phyloP scores from a whole-genome alignment of 2,888 invertebrate genomes.

The Philopedon plagiatum region DNA sequence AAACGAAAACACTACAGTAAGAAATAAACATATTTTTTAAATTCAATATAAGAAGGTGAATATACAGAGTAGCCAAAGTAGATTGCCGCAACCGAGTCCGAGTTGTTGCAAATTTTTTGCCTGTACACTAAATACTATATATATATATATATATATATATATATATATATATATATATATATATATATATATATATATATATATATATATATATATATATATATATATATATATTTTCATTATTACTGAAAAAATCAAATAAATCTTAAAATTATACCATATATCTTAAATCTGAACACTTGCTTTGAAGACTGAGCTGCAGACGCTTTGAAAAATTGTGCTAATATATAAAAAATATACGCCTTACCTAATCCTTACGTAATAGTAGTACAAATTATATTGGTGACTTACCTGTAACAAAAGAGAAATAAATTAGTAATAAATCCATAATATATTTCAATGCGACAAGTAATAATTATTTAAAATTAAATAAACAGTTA shows the following conservation, averaged over 20 bases:
- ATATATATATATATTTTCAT: background rate
- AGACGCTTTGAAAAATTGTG: conserved; percentile 32
- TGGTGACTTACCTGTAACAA: conserved; percentile 42
- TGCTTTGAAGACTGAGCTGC: conserved; percentile 1
- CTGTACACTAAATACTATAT: too few species aligned
- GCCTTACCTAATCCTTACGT: conserved; percentile 6
- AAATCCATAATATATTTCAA: too few species aligned
- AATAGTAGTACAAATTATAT: background rate
- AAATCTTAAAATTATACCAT: background rate
- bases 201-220: background rate
- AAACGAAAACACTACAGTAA: too few species aligned
- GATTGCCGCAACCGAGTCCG: too few species aligned
- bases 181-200: background rate
- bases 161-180: background rate
- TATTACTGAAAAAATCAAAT: background rate
- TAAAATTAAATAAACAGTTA: too few species aligned
- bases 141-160: background rate
- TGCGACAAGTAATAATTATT: too few species aligned
- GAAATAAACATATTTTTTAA: too few species aligned
- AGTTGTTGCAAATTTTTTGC: background rate
- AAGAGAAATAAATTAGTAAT: conserved; percentile 10
- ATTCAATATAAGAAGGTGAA: too few species aligned
- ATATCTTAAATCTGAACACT: background rate
- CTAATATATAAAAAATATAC: conserved; percentile 35
- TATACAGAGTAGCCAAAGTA: too few species aligned